Evolutionary conservation across 1,140 invertebrate genomes (phyloP), one percentile per base, ranked within the genome.

Genomic region (Dendrolimus punctatus): DNA sequence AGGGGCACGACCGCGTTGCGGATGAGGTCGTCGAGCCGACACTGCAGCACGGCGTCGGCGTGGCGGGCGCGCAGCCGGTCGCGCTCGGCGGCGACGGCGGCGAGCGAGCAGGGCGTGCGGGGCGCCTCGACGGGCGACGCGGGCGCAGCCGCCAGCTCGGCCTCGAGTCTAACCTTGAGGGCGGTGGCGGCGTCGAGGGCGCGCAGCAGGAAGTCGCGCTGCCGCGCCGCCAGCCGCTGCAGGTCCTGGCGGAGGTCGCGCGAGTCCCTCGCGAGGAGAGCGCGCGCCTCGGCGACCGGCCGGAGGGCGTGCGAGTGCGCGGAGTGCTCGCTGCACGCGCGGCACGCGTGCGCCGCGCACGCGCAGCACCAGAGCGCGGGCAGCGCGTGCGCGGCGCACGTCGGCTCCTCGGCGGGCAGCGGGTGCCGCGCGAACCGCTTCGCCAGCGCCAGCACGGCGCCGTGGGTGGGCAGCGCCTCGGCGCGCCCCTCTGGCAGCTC

Each of bases 171-270:
- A 36, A 91, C 91, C 66, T 93, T 93, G 46, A 93, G 76, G 49
- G 91, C 92, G 7, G 92, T 91, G 71, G 92, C 92, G 8, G 92
- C 91, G 64, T 93, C 92, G 38, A 93, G 83, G n/a, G 93, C 92
- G 73, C 92, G 92, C 49, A 93, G 87, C 43, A 94, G 74, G 63
- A 94, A 91, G 58, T 91, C 91, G 45, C 92, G 87, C 74, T 93
- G 92, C 58, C 91, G 90, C 74, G 87, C 85, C 42, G 90, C 90
- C 62, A 94, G 81, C 65, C 88, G 89, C 75, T 90, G 90, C 45
- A 92, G 91, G 59, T 92, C 92, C 47, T 77, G 72, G 39, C 90
- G 86, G 68, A 91, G 87, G n/a, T 81, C 75, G 69, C 87, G 88
- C 62, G 92, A 87, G 68, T 93, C 91, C 41, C 89, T 86, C 54